These are phyloP conservation scores for Eupithecia subumbrata DNA, from an alignment of 2,888 invertebrate genomes.

Conservation along the genomic window DNA sequence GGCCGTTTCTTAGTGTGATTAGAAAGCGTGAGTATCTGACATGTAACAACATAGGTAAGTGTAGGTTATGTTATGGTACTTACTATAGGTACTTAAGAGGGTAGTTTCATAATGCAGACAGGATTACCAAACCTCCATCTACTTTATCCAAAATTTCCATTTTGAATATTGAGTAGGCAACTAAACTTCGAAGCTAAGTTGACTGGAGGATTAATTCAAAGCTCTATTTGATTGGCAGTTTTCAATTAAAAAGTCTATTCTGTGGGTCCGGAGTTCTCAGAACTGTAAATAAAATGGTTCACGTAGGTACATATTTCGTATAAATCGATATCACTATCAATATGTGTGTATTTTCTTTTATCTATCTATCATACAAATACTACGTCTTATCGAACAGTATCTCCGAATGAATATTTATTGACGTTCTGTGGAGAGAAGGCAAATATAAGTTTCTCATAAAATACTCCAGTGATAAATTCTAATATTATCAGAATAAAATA, in stretches of 20 bases:
- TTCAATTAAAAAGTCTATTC: not conserved
- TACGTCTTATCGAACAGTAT: not conserved
- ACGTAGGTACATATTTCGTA: not conserved
- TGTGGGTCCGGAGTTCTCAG: not conserved
- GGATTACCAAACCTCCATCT: not conserved
- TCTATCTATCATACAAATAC: not conserved
- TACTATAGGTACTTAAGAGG: not conserved
- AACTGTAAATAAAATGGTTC: not conserved
- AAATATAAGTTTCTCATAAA: not conserved
- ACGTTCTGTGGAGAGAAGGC: not conserved
- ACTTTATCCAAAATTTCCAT: not conserved
- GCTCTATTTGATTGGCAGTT: not conserved
- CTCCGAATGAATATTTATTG: not conserved
- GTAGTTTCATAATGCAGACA: not conserved
- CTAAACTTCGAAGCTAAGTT: not conserved
- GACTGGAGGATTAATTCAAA: not conserved
- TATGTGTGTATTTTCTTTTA: not conserved
- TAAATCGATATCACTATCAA: not conserved
- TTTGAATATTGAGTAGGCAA: conserved; percentile 3
- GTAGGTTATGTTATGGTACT: no score
- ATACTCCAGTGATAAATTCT: not conserved
- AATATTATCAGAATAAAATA: not conserved
- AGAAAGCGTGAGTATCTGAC: no score
- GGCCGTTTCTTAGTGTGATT: no score
- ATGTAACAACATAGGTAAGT: no score